These are phyloP conservation scores for Nasonovia ribisnigri DNA, from an alignment of 2,888 invertebrate species.

Conservation along the genomic window DNA sequence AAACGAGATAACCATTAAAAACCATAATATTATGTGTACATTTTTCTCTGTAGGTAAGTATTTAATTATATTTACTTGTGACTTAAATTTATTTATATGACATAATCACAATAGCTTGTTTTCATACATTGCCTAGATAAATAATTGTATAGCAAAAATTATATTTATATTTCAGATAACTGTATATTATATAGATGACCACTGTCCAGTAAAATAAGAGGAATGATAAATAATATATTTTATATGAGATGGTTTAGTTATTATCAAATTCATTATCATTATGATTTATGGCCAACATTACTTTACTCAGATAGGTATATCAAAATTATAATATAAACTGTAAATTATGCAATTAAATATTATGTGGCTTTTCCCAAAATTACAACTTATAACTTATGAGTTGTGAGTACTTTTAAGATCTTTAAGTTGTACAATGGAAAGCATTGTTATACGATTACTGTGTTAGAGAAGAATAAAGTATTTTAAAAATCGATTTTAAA, in stretches of 20 bases:
- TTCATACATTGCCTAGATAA: too few relatives aligned
- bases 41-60: too few relatives aligned
- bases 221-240: not conserved
- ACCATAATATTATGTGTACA: too few relatives aligned
- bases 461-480: not conserved
- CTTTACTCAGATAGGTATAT: not conserved
- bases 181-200: not conserved
- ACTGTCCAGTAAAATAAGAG: not conserved
- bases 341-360: not conserved
- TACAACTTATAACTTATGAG: not conserved
- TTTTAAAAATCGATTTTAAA: not conserved
- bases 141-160: too few relatives aligned
- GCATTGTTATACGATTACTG: not conserved
- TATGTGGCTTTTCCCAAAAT: not conserved
- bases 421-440: not conserved
- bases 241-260: not conserved
- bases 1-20: too few relatives aligned
- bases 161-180: not conserved
- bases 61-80: too few relatives aligned
- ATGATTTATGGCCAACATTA: not conserved
- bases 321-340: not conserved
- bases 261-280: not conserved
- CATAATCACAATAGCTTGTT: too few relatives aligned
- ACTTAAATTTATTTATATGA: too few relatives aligned
- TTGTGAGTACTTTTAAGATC: not conserved